Evolutionary conservation across 2,113 vertebrate species (phyloP).

Genomic region (Variabilichromis moorii): DNA sequence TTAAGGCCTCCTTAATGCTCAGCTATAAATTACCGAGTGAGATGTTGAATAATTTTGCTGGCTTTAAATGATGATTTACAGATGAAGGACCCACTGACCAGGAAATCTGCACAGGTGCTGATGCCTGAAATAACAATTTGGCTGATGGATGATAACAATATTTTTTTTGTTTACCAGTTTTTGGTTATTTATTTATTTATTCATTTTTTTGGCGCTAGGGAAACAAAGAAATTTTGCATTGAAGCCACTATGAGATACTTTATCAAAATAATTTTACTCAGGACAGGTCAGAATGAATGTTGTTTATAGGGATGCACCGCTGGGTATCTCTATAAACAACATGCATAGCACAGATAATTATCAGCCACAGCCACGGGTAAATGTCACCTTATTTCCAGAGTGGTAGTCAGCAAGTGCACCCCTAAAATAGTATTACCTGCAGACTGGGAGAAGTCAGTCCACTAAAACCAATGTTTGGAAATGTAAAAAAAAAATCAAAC

Average conservation of each 20-base stretch:
- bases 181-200: neutral
- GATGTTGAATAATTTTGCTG: neutral
- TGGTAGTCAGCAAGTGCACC: neutral
- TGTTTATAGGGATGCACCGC: neutral
- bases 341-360: neutral
- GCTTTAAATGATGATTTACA: neutral
- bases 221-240: neutral
- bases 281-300: neutral
- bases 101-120: neutral
- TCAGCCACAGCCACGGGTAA: neutral
- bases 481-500: neutral
- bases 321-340: neutral
- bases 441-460: neutral
- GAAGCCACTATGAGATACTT: neutral
- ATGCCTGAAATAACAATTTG: neutral
- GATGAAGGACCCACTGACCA: neutral
- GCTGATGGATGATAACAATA: neutral
- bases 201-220: neutral
- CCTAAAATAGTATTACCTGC: neutral
- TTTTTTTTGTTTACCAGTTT: neutral
- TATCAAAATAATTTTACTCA: neutral
- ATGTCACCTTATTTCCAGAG: neutral
- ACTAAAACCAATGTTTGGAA: neutral
- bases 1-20: neutral
- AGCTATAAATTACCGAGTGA: neutral